phyloP scores from a whole-genome alignment of 1,140 invertebrate species.

The Sweltsa coloradensis region DNA sequence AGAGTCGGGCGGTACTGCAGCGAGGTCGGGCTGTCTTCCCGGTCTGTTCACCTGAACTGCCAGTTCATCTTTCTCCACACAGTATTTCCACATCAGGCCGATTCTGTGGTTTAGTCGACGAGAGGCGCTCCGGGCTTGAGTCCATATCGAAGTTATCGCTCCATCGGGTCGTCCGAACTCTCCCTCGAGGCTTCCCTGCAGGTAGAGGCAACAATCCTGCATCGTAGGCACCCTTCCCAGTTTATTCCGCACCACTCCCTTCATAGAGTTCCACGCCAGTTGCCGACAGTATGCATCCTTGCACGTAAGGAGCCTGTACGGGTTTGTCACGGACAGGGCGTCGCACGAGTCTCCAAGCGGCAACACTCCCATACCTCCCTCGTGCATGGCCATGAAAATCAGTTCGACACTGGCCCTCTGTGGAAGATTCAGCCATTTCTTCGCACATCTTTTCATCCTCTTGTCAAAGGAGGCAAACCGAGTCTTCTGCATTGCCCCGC shows the following conservation, averaged over 20 bases:
- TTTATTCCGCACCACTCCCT: not conserved
- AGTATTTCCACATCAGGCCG: not conserved
- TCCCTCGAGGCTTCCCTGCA: not conserved
- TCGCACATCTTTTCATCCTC: conserved; percentile 16
- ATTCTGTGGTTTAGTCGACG: not conserved
- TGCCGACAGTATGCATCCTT: too few species aligned
- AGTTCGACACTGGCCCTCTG: conserved; percentile 21
- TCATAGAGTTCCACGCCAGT: too few species aligned
- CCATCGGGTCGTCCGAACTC: not conserved
- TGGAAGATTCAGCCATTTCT: conserved; percentile 22
- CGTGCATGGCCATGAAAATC: conserved; percentile 14
- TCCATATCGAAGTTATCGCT: not conserved
- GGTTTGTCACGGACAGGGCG: too few species aligned
- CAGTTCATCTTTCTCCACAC: not conserved
- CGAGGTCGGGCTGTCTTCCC: not conserved
- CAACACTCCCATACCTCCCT: conserved; percentile 17
- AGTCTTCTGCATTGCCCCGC: conserved; percentile 16
- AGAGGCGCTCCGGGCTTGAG: not conserved
- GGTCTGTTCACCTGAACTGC: not conserved
- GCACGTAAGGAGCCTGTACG: too few species aligned
- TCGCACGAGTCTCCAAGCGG: too few species aligned
- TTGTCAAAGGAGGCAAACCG: conserved; percentile 16
- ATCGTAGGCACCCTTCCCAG: not conserved
- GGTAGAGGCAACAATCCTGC: not conserved
- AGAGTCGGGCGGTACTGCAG: not conserved